Evolutionary conservation across 2,888 invertebrate genomes (phyloP), one percentile per base, ranked within the genome.

Genomic region (Neocrepidodera transversa): DNA sequence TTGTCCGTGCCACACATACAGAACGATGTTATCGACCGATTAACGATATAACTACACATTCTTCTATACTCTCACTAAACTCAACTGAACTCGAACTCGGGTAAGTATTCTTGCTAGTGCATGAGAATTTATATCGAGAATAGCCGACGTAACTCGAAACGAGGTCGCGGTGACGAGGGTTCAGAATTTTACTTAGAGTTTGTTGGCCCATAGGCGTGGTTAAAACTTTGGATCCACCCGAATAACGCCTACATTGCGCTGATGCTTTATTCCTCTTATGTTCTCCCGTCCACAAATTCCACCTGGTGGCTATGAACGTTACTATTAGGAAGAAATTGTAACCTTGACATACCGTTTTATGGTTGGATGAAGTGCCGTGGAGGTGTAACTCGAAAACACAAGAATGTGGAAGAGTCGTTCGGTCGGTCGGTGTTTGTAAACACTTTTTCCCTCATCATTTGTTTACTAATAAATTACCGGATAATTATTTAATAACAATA

Each of bases 281-380:
- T 13, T 30, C 48, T 74, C 71, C 77, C 77, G 66, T 64, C 65
- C 67, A 65, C 61, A 61, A 67, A 62, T 66, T 65, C 75, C 75
- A 73, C 70, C 78, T 77, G 72, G 72, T 67, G 68, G 58, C 64
- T 56, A 16, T 70, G 68, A 70, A 68, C 70, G 76, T 68, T 73
- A 76, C 74, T 74, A 74, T 49, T 62, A 68, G 56, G 60, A 71
- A 70, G 70, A 68, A 60, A 61, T 60, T 61, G 68, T 77, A 77
- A 77, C 78, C 78, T 78, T 78, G 78, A 76, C 75, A 74, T 67
- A 71, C 68, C 64, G 71, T 71, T 71, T 72, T 68, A 68, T 68
- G 71, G 74, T 72, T 73, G 71, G 72, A 64, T 67, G 64, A 71
- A 63, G 65, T 67, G 62, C 67, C 68, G 70, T 69, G 72, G 73